phyloP scores from a whole-genome alignment of 2,113 vertebrate genomes.

The Acanthisitta chloris region DNA sequence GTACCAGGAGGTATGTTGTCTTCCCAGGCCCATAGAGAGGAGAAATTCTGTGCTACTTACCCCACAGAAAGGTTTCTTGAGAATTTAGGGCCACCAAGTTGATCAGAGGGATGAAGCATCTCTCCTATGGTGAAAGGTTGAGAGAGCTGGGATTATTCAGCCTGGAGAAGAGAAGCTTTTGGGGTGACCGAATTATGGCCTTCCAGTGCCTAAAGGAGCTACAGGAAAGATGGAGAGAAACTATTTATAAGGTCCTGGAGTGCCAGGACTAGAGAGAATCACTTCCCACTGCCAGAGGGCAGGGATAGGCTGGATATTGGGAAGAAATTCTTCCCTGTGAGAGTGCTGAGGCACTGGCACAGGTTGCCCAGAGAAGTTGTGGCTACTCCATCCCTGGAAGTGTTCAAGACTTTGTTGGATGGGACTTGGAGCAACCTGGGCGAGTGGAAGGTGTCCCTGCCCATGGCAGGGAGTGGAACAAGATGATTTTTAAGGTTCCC shows the following conservation, averaged over 20 bases:
- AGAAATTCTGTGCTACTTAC: background rate
- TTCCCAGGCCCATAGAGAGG: background rate
- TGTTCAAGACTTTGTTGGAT: rapidly evolving
- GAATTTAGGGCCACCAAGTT: background rate
- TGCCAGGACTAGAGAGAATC: rapidly evolving
- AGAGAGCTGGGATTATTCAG: background rate
- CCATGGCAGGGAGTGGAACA: rapidly evolving
- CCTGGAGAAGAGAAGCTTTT: background rate
- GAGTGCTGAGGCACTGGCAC: background rate
- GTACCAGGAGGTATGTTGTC: background rate
- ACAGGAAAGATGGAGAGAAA: background rate
- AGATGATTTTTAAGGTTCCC: background rate
- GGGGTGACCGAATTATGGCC: background rate
- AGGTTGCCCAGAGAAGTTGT: background rate
- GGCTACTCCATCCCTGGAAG: background rate
- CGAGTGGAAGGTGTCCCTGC: rapidly evolving
- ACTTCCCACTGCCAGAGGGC: background rate
- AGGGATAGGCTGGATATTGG: rapidly evolving
- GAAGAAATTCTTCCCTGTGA: rapidly evolving
- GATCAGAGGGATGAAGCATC: background rate
- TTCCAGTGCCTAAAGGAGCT: background rate
- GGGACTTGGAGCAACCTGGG: rapidly evolving
- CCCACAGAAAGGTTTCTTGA: background rate
- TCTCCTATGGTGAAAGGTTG: background rate
- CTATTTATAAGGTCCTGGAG: background rate